A percentile compares a stretch with the other conserved stretches of the same genome.
Evolutionary conservation across 2,888 invertebrate species (phyloP).

Genomic region (Orthonychiurus folsomi): DNA sequence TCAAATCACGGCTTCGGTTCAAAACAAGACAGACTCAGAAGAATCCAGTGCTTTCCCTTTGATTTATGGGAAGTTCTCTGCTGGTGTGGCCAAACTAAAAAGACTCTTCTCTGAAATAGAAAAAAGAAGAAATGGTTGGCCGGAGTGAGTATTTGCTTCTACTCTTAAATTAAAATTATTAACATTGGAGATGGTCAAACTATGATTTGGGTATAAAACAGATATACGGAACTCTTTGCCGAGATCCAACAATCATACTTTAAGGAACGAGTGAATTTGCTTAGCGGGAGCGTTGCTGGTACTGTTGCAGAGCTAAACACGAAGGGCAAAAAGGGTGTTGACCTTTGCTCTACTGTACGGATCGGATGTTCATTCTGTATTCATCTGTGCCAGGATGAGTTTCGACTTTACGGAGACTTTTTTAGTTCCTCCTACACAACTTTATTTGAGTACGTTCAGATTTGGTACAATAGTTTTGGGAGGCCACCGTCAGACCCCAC

Average conservation of each 20-base stretch:
- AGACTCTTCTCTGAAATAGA: slow-evolving; percentile 75
- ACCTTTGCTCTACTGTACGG: slow-evolving; percentile 74
- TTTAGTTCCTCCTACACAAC: slow-evolving; percentile 51
- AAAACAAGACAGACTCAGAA: slow-evolving; percentile 42
- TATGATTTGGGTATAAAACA: slow-evolving; percentile 41
- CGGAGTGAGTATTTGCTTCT: slow-evolving; percentile 54
- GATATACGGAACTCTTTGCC: slow-evolving; percentile 60
- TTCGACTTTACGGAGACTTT: slow-evolving; percentile 81
- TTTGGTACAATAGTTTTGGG: no score
- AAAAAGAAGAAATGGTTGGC: slow-evolving; percentile 58
- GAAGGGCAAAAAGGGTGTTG: slow-evolving; percentile 53
- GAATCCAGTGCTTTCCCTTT: slow-evolving; percentile 56
- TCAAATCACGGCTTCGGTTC: slow-evolving; percentile 50
- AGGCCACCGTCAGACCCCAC: no score
- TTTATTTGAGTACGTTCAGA: slow-evolving; percentile 35
- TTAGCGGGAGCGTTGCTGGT: slow-evolving; percentile 60
- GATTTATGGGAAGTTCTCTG: slow-evolving; percentile 88
- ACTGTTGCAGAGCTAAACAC: slow-evolving; percentile 59
- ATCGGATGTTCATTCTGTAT: slow-evolving; percentile 82
- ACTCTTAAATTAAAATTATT: not conserved
- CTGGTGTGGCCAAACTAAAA: slow-evolving; percentile 75
- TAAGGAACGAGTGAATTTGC: slow-evolving; percentile 57
- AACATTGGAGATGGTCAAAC: not conserved
- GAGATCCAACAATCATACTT: slow-evolving; percentile 81
- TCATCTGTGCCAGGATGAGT: slow-evolving; percentile 90